phyloP scores from a whole-genome alignment of 2,888 invertebrate species.

The Drosophila ezoana region DNA sequence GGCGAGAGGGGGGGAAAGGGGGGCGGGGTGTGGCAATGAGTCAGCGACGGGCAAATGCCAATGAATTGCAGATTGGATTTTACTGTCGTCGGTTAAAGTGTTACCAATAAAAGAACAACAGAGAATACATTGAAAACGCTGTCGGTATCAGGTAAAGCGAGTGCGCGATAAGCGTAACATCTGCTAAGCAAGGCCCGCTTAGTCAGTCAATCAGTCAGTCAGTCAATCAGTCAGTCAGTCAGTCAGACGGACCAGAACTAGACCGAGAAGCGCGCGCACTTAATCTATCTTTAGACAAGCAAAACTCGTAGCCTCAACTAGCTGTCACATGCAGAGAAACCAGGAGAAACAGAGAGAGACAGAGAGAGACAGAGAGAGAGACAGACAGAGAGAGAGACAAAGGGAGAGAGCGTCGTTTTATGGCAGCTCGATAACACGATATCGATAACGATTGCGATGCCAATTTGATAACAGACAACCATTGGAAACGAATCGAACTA shows the following conservation, averaged over 20 bases:
- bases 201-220: not conserved
- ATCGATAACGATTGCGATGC: slow-evolving; percentile 10
- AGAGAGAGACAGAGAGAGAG: not conserved
- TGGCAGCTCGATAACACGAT: not conserved
- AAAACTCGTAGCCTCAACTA: slow-evolving; percentile 2
- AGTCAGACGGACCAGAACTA: not conserved
- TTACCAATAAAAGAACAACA: slow-evolving; percentile 40
- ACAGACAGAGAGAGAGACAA: not conserved
- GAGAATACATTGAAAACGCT: slow-evolving; percentile 41
- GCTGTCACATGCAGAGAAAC: not conserved
- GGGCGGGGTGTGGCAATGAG: slow-evolving; percentile 28
- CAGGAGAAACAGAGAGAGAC: no score
- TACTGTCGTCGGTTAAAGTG: slow-evolving; percentile 38
- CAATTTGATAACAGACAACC: slow-evolving; percentile 1
- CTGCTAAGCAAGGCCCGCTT: slow-evolving; percentile 55
- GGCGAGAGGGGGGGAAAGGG: not conserved
- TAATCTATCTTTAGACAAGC: slow-evolving; percentile 57
- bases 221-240: not conserved
- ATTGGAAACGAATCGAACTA: not conserved
- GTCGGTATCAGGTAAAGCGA: slow-evolving; percentile 52
- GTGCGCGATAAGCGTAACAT: slow-evolving; percentile 65
- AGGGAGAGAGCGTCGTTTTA: not conserved
- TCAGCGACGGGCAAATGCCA: slow-evolving; percentile 29
- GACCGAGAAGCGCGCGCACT: slow-evolving; percentile 23
- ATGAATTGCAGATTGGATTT: slow-evolving; percentile 45